Evolutionary conservation across 2,888 invertebrate genomes (phyloP), one percentile per base, ranked within the genome.

Genomic region (Masnerella sp.): DNA sequence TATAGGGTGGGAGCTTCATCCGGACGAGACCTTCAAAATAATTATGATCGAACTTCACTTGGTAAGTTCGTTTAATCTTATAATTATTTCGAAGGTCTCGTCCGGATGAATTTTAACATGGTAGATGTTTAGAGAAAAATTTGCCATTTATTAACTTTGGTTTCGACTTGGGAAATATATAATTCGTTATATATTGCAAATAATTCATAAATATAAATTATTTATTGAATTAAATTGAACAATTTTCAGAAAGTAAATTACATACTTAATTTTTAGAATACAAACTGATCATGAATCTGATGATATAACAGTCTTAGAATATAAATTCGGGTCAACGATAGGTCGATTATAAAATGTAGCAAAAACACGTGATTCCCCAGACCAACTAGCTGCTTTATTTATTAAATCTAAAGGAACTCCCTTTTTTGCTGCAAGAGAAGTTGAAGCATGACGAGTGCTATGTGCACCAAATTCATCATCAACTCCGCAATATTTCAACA

Each of bases 401-500:
- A 65, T 72, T 12, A 52, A n/a, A 28, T 62, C 62, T 43, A 68
- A 1, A 8, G 58, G 11, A n/a, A 70, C 12, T 0, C 67, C 62
- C 15, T 32, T 71, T 25, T 43, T 12, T n/a, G 45, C 32, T 1
- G 74, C 70, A 5, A 20, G 22, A 17, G 74, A 74, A 0, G 62
- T 67, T 2, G 70, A 40, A 8, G 54, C 67, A 25, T 74, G 74
- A 8, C 74, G 25, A 7, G 69, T 65, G 14, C 49, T 59, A 25
- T 72, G 61, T 7, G 61, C 56, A 2, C 40, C 36, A 28, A 59
- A 54, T 15, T 15, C 28, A 0, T 34, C 30, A 12, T 36, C 43
- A 2, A 67, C 28, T 1, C 43, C 22, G 11, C 52, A 61, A 9
- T 28, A 15, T 9, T 15, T 7, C 0, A 67, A 18, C 18, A 51